Evolutionary conservation across 2,113 vertebrate species (phyloP).

Genomic region (Aleadryas rufinucha): DNA sequence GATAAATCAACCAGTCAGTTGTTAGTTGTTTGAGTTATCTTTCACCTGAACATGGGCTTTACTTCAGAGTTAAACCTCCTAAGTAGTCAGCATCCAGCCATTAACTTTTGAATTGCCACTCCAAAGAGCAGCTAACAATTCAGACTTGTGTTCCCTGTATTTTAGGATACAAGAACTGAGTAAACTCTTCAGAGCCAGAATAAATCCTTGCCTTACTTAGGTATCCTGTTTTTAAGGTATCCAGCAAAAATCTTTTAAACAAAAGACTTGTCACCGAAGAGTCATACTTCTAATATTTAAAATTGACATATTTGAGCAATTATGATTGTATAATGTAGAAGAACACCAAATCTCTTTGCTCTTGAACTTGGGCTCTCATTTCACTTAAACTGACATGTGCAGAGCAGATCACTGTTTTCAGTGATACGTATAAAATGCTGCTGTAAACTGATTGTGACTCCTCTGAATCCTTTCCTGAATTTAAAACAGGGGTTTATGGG

Average conservation of each 20-base stretch:
- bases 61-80: not conserved
- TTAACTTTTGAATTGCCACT: not conserved
- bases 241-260: not conserved
- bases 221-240: not conserved
- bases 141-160: not conserved
- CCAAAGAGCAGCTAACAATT: not conserved
- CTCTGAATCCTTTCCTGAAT: not conserved
- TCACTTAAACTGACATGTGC: not conserved
- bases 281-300: not conserved
- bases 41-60: not conserved
- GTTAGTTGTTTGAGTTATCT: not conserved
- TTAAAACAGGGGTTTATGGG: not conserved
- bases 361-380: not conserved
- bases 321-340: not conserved
- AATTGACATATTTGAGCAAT: not conserved
- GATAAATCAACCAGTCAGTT: fast-evolving
- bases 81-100: not conserved
- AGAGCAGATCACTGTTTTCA: not conserved
- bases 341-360: not conserved
- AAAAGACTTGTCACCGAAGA: not conserved
- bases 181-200: not conserved
- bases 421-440: not conserved
- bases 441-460: not conserved
- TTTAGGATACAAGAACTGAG: not conserved
- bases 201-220: not conserved